Conservation (phyloP, 2,888 invertebrate genomes). For the Myathropa florea region DNA sequence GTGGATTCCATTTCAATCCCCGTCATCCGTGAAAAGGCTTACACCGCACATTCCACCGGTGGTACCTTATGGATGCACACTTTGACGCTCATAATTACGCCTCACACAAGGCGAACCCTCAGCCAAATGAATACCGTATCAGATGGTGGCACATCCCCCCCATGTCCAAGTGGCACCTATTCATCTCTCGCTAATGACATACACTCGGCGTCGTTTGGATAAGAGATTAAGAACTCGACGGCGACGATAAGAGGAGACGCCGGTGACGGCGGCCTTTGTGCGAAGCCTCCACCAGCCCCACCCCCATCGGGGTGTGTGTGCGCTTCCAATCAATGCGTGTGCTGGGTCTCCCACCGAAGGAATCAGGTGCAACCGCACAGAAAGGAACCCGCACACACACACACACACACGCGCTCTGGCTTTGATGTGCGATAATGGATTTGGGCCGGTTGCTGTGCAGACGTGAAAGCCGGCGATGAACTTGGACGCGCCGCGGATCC, state of each 20-base stretch:
- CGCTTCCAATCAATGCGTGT: constrained; percentile 27
- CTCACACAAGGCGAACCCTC: background rate
- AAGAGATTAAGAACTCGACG: background rate
- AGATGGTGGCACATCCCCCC: constrained; percentile 23
- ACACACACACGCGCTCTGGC: constrained; percentile 13
- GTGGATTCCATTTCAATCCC: constrained; percentile 59
- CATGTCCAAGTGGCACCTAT: constrained; percentile 35
- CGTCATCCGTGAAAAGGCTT: constrained; percentile 59
- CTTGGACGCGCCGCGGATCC: constrained; percentile 18
- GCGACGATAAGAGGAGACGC: too few relatives aligned
- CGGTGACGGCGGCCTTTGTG: too few relatives aligned
- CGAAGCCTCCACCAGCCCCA: constrained; percentile 5
- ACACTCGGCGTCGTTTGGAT: constrained; percentile 6
- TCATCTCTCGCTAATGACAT: constrained; percentile 46
- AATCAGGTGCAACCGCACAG: constrained; percentile 59
- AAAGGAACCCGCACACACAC: constrained; percentile 43
- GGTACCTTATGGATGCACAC: constrained; percentile 35
- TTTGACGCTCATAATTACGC: constrained; percentile 48
- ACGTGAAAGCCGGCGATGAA: constrained; percentile 34
- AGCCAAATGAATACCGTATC: constrained; percentile 16
- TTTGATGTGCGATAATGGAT: constrained; percentile 64
- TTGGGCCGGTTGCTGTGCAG: constrained; percentile 9
- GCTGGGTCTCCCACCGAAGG: constrained; percentile 19
- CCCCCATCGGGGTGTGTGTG: background rate
- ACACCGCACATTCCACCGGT: constrained; percentile 45